A percentile compares a stretch with the other conserved stretches of the same genome.
Evolutionary conservation across 2,113 vertebrate genomes (phyloP).

Genomic region (Pleuronectes platessa): DNA sequence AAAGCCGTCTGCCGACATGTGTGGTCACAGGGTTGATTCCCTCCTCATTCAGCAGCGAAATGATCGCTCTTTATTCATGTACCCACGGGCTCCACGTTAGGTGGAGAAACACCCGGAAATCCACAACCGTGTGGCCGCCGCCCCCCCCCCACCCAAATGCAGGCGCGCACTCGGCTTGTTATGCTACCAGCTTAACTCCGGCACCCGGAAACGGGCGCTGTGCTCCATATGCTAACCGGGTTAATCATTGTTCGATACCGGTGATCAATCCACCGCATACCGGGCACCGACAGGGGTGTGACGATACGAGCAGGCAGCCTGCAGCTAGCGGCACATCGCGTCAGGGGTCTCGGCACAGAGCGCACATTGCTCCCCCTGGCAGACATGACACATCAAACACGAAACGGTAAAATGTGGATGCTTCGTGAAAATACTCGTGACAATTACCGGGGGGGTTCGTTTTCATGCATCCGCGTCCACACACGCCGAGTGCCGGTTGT

Average conservation of each 20-base stretch:
- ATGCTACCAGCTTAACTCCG: slow-evolving; percentile 29
- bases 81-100: slow-evolving; percentile 9
- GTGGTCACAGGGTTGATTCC: slow-evolving; percentile 6
- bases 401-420: neutral
- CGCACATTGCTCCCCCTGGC: slow-evolving; percentile 28
- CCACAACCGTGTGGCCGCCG: slow-evolving; percentile 48
- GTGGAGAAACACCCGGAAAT: slow-evolving; percentile 77
- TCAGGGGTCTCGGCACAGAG: slow-evolving; percentile 34
- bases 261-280: slow-evolving; percentile 67
- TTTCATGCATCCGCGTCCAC: slow-evolving; percentile 1
- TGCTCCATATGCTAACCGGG: slow-evolving; percentile 41
- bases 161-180: slow-evolving; percentile 46
- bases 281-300: slow-evolving; percentile 74
- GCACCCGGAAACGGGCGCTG: slow-evolving; percentile 65
- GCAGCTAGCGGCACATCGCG: slow-evolving; percentile 56
- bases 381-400: slow-evolving; percentile 67
- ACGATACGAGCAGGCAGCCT: slow-evolving; percentile 61
- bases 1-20: slow-evolving; percentile 16
- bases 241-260: slow-evolving; percentile 70
- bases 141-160: slow-evolving; percentile 23
- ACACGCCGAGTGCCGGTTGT: slow-evolving; percentile 19
- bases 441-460: neutral
- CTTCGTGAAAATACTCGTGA: neutral
- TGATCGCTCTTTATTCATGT: slow-evolving; percentile 19
- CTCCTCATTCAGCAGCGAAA: slow-evolving; percentile 15